Conservation (phyloP, 2,797 vertebrate species). For the Salarias fasciatus region DNA sequence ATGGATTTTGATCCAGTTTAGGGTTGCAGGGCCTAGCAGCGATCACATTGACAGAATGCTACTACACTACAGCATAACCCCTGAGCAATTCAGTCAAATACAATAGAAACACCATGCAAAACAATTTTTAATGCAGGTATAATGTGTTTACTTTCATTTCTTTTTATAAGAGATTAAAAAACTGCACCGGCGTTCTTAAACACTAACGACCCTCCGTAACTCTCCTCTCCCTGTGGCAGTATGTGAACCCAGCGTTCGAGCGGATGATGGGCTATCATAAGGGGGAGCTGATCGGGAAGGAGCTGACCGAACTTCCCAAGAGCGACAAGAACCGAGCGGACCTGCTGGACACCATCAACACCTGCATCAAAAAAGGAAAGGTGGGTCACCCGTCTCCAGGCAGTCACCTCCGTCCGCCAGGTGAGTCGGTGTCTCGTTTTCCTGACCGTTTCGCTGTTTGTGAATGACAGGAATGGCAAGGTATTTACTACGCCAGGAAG, state of each 20-base stretch:
- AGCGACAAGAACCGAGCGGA: constrained; percentile 92
- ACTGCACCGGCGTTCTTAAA: too few species aligned
- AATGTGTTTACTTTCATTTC: too few species aligned
- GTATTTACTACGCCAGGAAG: constrained; percentile 90
- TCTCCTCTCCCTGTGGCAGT: constrained; percentile 76
- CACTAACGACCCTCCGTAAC: too few species aligned
- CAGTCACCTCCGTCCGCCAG: too few species aligned
- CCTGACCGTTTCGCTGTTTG: constrained; percentile 2
- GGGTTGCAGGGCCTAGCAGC: too few species aligned
- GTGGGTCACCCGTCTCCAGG: constrained; percentile 64
- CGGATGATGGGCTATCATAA: constrained; percentile 94
- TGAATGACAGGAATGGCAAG: constrained; percentile 92
- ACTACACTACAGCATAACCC: too few species aligned
- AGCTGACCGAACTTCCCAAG: constrained; percentile 90
- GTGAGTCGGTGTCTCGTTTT: not conserved
- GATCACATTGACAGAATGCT: too few species aligned
- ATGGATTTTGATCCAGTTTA: too few species aligned
- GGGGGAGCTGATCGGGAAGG: constrained; percentile 93
- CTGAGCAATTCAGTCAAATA: too few species aligned
- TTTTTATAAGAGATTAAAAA: too few species aligned
- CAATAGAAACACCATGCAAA: too few species aligned
- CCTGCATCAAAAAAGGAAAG: constrained; percentile 94
- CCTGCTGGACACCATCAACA: constrained; percentile 93
- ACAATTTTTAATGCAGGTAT: too few species aligned
- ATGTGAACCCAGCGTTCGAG: constrained; percentile 96